These are phyloP conservation scores for Alca torda DNA, from an alignment of 2,797 vertebrate genomes.

Conservation along the genomic window DNA sequence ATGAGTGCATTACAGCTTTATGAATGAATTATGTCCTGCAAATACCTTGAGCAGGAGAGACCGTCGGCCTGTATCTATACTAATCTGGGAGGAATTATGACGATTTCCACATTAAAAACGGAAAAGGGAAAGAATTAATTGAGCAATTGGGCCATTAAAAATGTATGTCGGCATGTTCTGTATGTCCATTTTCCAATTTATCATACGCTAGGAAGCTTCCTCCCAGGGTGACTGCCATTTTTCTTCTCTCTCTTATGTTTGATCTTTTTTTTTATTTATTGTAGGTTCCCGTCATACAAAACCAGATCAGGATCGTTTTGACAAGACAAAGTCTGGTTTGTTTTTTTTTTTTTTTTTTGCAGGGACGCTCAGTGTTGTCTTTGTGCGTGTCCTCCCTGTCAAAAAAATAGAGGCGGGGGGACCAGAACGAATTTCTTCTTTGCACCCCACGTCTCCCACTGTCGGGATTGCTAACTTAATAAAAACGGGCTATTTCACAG, in stretches of 20 bases:
- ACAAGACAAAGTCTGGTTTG: conserved; percentile 71
- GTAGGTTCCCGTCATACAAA: conserved; percentile 62
- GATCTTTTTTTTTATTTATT: conserved; percentile 45
- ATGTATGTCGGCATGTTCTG: conserved; percentile 81
- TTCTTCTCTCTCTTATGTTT: conserved; percentile 54
- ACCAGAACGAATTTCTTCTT: background rate
- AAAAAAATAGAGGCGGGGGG: background rate
- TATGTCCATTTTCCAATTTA: conserved; percentile 84
- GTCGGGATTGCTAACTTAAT: background rate
- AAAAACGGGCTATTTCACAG: background rate
- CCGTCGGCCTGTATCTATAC: conserved; percentile 89
- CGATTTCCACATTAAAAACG: conserved; percentile 86
- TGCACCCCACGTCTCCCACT: background rate
- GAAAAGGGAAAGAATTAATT: conserved; percentile 87
- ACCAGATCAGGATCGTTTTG: conserved; percentile 78
- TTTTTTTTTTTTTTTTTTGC: conserved; percentile 50
- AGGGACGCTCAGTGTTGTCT: background rate
- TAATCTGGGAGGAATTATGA: conserved; percentile 97
- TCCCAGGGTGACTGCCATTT: conserved; percentile 54
- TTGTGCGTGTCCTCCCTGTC: background rate
- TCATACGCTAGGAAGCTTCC: conserved; percentile 74
- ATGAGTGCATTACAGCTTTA: conserved; percentile 92
- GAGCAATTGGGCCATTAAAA: conserved; percentile 91
- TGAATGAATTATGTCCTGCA: conserved; percentile 97
- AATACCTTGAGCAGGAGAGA: conserved; percentile 94